phyloP scores from a whole-genome alignment of 2,797 vertebrate species.

The Nannoperca australis region DNA sequence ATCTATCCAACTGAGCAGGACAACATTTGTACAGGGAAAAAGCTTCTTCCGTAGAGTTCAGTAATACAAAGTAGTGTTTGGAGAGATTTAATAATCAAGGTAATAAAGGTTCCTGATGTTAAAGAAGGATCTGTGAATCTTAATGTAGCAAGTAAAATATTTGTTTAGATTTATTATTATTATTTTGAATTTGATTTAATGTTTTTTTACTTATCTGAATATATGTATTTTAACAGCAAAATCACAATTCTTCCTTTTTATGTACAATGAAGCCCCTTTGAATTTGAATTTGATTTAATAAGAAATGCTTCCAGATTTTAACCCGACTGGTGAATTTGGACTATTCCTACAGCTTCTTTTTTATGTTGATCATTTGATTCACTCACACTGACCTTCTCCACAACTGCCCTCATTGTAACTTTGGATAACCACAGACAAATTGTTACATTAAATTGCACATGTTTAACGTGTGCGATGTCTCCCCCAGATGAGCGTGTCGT shows the following conservation, averaged over 20 bases:
- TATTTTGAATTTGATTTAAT: too few relatives aligned
- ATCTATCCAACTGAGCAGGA: neutral
- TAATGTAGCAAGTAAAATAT: neutral
- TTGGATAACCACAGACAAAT: neutral
- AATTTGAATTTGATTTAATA: too few relatives aligned
- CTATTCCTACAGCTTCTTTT: neutral
- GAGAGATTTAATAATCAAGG: neutral
- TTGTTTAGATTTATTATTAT: too few relatives aligned
- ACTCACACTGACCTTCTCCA: neutral
- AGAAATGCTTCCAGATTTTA: neutral
- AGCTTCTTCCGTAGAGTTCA: neutral
- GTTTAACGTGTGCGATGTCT: conserved; percentile 19
- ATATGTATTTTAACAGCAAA: too few relatives aligned
- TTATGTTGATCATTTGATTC: neutral
- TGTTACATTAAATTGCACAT: neutral
- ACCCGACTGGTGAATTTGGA: neutral
- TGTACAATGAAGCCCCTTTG: too few relatives aligned
- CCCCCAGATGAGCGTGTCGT: conserved; percentile 88
- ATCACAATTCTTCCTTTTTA: too few relatives aligned
- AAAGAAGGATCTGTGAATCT: neutral
- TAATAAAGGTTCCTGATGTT: neutral
- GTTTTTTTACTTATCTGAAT: too few relatives aligned
- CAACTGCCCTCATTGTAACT: neutral
- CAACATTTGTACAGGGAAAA: neutral
- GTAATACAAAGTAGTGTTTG: neutral